These are phyloP conservation scores for Andrena marginata DNA, from an alignment of 2,888 invertebrate species.

Conservation along the genomic window DNA sequence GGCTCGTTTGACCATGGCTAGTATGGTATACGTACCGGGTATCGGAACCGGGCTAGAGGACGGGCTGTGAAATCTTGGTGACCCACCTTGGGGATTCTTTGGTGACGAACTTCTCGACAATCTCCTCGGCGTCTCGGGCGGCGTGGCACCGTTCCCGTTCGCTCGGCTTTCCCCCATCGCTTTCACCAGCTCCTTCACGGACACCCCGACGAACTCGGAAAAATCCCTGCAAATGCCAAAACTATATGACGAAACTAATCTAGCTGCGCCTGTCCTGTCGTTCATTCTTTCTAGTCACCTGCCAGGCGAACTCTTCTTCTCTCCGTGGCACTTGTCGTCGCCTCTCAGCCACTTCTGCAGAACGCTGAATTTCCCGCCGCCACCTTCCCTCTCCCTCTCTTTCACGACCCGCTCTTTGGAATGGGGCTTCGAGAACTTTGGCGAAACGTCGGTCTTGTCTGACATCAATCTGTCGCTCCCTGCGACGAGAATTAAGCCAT, in stretches of 20 bases:
- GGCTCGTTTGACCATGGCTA: slow-evolving; percentile 8
- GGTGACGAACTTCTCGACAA: slow-evolving; percentile 86
- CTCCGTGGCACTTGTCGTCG: slow-evolving; percentile 84
- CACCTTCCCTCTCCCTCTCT: slow-evolving; percentile 78
- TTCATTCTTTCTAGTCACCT: slow-evolving; percentile 70
- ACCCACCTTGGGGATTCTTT: slow-evolving; percentile 84
- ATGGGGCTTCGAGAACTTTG: slow-evolving; percentile 79
- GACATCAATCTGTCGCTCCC: slow-evolving; percentile 75
- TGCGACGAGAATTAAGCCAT: slow-evolving; percentile 47
- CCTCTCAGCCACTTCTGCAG: slow-evolving; percentile 87
- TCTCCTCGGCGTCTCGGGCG: slow-evolving; percentile 89
- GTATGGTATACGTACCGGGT: slow-evolving; percentile 85
- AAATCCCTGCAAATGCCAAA: slow-evolving; percentile 82
- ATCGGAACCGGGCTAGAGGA: slow-evolving; percentile 88
- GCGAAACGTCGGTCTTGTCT: slow-evolving; percentile 79
- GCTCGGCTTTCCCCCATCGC: slow-evolving; percentile 91
- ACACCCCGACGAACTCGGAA: slow-evolving; percentile 88
- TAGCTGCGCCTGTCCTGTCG: slow-evolving; percentile 1
- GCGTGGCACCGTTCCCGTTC: slow-evolving; percentile 92
- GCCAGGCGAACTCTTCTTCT: slow-evolving; percentile 82
- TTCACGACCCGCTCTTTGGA: slow-evolving; percentile 78
- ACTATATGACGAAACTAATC: slow-evolving; percentile 49
- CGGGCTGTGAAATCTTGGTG: slow-evolving; percentile 86
- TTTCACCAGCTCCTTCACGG: slow-evolving; percentile 91
- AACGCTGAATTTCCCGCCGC: slow-evolving; percentile 85